phyloP scores from a whole-genome alignment of 2,113 vertebrate genomes.

The Agelaius tricolor region DNA sequence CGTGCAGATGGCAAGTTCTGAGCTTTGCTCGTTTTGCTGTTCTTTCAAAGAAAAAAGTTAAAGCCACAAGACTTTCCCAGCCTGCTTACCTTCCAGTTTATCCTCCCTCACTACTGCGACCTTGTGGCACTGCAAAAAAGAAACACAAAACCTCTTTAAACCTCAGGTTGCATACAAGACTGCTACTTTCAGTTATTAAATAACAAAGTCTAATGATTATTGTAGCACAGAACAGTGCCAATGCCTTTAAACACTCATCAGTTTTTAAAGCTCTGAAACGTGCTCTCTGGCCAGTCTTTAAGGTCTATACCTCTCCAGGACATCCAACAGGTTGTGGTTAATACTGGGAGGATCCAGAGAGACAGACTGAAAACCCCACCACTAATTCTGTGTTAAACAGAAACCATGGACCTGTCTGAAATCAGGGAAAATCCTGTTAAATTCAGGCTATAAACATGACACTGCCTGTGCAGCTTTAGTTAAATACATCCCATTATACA shows the following conservation, averaged over 20 bases:
- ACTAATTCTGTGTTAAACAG: not conserved
- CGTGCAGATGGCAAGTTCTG: conserved; percentile 1
- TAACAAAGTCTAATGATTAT: not conserved
- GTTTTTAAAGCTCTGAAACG: not conserved
- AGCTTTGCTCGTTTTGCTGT: not conserved
- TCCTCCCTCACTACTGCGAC: conserved; percentile 95
- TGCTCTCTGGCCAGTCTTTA: not conserved
- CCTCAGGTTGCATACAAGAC: not conserved
- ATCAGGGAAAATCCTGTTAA: not conserved
- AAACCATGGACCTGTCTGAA: not conserved
- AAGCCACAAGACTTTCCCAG: not conserved
- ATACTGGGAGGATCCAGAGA: not conserved
- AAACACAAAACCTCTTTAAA: not conserved
- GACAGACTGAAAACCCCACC: not conserved
- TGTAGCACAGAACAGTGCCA: not conserved
- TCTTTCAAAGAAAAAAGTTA: conserved; percentile 8
- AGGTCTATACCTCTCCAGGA: not conserved
- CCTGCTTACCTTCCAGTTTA: conserved; percentile 85
- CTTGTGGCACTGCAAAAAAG: conserved; percentile 86
- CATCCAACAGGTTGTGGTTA: not conserved
- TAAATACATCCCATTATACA: not conserved
- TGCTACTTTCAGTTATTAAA: not conserved
- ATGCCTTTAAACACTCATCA: not conserved
- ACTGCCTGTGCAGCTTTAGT: not conserved
- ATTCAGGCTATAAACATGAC: not conserved